Base-by-base conservation (phyloP, 2,113 vertebrate genomes). In the Pimephales promelas region DNA sequence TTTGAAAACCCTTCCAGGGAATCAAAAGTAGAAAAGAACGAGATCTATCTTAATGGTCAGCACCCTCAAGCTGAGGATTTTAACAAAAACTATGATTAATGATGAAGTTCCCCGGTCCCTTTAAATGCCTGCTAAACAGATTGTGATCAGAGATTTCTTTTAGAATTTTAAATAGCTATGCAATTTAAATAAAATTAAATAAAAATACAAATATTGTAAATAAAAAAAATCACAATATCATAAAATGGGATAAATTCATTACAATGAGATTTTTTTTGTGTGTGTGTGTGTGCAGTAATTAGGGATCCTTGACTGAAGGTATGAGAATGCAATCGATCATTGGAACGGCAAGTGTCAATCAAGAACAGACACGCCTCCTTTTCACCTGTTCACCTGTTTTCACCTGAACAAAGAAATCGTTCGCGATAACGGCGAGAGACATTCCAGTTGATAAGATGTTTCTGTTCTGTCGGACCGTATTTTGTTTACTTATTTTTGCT, bases 331-430 rank as follows among this genome's bases (percentile, higher is more conserved):
- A 62, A 20, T 20, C 77, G 24, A 61, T n/a, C 7, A 40, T 61
- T 79, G 14, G 7, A 47, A 62, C 13, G 5, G 13, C 22, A 62
- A 6, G 24, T 79, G 77, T 79, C 77, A 79, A 31, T 79, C 77
- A 79, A 66, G 40, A 79, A 10, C 16, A 26, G 76, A 4, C 40
- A 31, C 77, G 77, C 77, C 77, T 8, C 16, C 26, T 64, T 7
- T 45, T 47, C 57, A 26, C 54, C 54, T 57, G 54, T 24, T 79
- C 40, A 47, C 34, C n/a, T n/a, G n/a, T n/a, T 22, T 43, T 1
- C 10, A 47, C 16, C 3, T 49, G 5, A 47, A 36, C 59, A 31
- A 61, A 45, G n/a, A 24, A 47, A 16, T 1, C 57, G 14, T 66
- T 22, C 18, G 36, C 8, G 10, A n/a, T 20, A 26, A 26, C 1